Evolutionary conservation across 2,113 vertebrate genomes (phyloP).

Genomic region (Rhinogobius similis): DNA sequence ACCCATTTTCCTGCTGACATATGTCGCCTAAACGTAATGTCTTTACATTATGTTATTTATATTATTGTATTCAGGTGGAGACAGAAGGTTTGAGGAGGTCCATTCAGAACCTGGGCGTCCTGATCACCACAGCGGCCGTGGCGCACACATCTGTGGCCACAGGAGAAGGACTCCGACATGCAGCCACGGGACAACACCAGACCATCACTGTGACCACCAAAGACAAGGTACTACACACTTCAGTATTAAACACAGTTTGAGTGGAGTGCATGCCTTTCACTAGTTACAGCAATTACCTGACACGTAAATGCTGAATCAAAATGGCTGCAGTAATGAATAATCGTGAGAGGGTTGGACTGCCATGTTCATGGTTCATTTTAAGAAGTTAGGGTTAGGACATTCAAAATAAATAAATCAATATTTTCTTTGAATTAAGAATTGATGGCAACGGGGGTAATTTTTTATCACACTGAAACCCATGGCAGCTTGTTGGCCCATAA

Average conservation of each 20-base stretch:
- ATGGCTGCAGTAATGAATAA: too few relatives aligned
- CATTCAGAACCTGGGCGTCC: slow-evolving; percentile 89
- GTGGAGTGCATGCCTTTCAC: too few relatives aligned
- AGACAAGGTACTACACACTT: slow-evolving; percentile 79
- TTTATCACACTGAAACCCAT: too few relatives aligned
- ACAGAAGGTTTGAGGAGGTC: slow-evolving; percentile 90
- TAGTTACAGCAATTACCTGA: not conserved
- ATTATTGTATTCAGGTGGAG: slow-evolving; percentile 73
- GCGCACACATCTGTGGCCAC: slow-evolving; percentile 91
- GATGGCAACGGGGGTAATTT: too few relatives aligned
- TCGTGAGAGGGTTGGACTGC: too few relatives aligned
- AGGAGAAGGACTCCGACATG: slow-evolving; percentile 90
- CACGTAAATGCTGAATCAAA: not conserved
- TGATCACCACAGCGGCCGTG: slow-evolving; percentile 90
- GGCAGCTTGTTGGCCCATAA: too few relatives aligned
- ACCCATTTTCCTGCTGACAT: not conserved
- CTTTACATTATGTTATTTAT: not conserved
- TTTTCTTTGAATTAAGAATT: too few relatives aligned
- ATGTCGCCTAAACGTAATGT: not conserved
- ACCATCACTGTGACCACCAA: slow-evolving; percentile 93
- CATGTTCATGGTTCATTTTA: not conserved
- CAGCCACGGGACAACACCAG: slow-evolving; percentile 86
- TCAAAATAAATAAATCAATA: too few relatives aligned
- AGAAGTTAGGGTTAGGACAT: too few relatives aligned
- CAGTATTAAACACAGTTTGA: not conserved